Percentiles rank a stretch among this genome's conserved stretches.
Conservation (phyloP, 2,888 invertebrate genomes). For the Ditylenchus weischeri region DNA sequence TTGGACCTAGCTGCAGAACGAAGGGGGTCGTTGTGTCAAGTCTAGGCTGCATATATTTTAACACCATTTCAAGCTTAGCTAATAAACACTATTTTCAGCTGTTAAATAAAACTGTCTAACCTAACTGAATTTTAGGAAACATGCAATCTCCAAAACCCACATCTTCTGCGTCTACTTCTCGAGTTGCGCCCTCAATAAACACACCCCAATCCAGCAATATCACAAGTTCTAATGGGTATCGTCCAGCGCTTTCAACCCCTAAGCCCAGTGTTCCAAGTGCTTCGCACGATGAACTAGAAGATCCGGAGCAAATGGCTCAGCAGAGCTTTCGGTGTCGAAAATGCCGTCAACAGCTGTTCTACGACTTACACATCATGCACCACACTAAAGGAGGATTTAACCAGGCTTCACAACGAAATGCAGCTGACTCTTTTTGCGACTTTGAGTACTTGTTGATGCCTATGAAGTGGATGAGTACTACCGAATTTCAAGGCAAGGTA, state of each 20-base stretch:
- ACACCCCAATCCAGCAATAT: no score
- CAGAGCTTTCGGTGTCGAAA: constrained; percentile 36
- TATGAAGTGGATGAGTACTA: constrained; percentile 44
- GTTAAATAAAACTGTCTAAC: neutral
- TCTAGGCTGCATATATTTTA: no score
- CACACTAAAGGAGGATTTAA: constrained; percentile 27
- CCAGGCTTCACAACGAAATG: neutral
- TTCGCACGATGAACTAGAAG: neutral
- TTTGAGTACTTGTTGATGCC: constrained; percentile 44
- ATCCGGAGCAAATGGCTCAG: neutral
- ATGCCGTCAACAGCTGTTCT: constrained; percentile 41
- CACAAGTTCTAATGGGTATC: no score
- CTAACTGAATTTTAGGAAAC: no score
- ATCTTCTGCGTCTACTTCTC: no score
- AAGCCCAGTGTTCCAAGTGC: neutral
- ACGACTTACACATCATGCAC: constrained; percentile 36
- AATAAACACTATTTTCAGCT: no score
- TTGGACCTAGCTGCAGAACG: no score
- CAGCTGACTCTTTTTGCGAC: constrained; percentile 21
- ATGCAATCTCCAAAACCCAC: no score
- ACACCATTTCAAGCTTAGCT: no score
- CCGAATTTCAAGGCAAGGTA: constrained; percentile 40
- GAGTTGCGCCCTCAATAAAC: no score
- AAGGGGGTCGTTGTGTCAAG: no score
- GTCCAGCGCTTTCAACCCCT: neutral